Evolutionary conservation across 2,888 invertebrate species (phyloP).

Genomic region (Camptogramma bilineatum): DNA sequence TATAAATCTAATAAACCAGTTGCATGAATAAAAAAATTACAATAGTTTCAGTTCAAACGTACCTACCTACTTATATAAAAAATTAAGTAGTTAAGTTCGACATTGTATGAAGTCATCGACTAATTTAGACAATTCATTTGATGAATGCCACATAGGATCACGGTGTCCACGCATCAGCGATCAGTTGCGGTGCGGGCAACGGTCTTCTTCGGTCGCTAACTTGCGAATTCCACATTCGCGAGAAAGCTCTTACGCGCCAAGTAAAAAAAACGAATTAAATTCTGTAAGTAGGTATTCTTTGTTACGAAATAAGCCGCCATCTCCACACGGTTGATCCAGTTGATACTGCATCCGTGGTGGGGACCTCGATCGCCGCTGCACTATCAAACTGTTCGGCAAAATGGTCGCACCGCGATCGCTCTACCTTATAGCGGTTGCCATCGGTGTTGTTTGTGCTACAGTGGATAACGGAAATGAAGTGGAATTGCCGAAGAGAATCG

Average conservation of each 20-base stretch:
- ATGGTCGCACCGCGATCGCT: slow-evolving; percentile 65
- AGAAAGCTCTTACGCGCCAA: slow-evolving; percentile 30
- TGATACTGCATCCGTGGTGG: slow-evolving; percentile 44
- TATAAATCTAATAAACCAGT: too few species aligned
- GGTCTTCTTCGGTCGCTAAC: slow-evolving; percentile 35
- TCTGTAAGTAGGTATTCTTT: slow-evolving; percentile 12
- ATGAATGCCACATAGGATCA: background rate
- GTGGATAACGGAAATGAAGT: slow-evolving; percentile 35
- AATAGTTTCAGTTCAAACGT: too few species aligned
- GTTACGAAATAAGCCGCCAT: slow-evolving; percentile 24
- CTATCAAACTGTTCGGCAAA: slow-evolving; percentile 61
- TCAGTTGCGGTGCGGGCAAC: slow-evolving; percentile 28
- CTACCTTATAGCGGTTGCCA: slow-evolving; percentile 49
- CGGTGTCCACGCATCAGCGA: slow-evolving; percentile 28
- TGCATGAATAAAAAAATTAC: too few species aligned
- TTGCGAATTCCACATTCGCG: slow-evolving; percentile 36
- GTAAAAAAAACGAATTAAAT: slow-evolving; percentile 11
- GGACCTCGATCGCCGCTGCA: slow-evolving; percentile 51
- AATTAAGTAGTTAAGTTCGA: background rate
- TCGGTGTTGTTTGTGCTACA: slow-evolving; percentile 48
- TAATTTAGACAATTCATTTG: background rate
- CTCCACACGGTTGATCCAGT: slow-evolving; percentile 43
- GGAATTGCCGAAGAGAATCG: slow-evolving; percentile 56
- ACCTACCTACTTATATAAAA: too few species aligned
- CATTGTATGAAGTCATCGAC: background rate